phyloP scores from a whole-genome alignment of 2,113 vertebrate species.

The Vombatus ursinus region DNA sequence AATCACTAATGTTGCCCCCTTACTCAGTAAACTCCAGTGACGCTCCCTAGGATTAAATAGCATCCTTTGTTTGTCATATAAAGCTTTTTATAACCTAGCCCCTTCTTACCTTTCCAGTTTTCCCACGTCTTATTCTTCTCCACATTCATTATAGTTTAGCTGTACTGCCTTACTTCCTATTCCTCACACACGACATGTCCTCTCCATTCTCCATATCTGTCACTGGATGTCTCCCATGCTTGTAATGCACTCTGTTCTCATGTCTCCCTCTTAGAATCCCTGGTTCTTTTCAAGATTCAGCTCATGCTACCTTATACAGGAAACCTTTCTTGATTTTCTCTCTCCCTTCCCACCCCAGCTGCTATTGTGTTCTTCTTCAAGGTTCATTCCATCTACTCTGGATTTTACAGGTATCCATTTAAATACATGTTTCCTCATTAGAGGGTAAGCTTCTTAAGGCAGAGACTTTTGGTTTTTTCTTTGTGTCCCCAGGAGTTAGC shows the following conservation, averaged over 20 bases:
- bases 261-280: not conserved
- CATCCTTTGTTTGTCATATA: not conserved
- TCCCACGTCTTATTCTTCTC: not conserved
- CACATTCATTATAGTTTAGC: not conserved
- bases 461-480: not conserved
- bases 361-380: not conserved
- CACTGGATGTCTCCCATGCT: not conserved
- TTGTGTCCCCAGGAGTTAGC: not conserved
- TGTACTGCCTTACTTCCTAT: not conserved
- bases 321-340: not conserved
- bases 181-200: not conserved
- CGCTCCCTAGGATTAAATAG: not conserved
- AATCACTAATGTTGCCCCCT: not conserved
- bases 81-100: not conserved
- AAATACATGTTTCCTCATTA: not conserved
- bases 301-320: not conserved
- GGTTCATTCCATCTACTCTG: not conserved
- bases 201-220: not conserved
- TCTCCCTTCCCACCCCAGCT: no score
- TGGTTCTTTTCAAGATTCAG: not conserved
- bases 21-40: not conserved
- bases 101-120: not conserved
- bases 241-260: not conserved
- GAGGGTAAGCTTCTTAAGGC: not conserved
- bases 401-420: not conserved